Evolutionary conservation across 2,888 invertebrate genomes (phyloP).

Genomic region (Cantharis lateralis): DNA sequence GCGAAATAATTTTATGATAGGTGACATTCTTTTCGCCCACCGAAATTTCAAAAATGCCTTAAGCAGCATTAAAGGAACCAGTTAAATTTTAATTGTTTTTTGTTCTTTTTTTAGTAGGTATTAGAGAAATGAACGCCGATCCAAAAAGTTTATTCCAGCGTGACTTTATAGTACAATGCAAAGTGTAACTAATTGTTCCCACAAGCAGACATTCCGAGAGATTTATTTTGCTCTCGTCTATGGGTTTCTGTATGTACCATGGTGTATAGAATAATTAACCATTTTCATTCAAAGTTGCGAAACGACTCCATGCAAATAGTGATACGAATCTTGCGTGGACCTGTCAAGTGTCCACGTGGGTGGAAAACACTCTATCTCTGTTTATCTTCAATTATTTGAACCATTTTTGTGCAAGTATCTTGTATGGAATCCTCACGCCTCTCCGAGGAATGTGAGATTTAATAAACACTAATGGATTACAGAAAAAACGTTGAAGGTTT

Average conservation of each 20-base stretch:
- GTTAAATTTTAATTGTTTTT: neutral
- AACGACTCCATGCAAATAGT: conserved; percentile 50
- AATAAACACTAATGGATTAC: neutral
- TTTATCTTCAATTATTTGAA: conserved; percentile 33
- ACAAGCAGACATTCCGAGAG: neutral
- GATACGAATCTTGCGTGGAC: conserved; percentile 51
- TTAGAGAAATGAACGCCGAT: neutral
- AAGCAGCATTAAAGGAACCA: neutral
- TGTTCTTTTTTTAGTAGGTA: too few species aligned
- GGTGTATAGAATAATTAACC: conserved; percentile 17
- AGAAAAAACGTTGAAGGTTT: neutral
- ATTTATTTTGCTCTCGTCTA: neutral
- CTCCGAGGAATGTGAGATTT: conserved; percentile 41
- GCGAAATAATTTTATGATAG: neutral
- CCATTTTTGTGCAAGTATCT: conserved; percentile 29
- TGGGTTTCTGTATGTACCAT: conserved; percentile 1
- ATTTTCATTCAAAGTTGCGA: conserved; percentile 31
- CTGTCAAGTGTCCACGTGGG: conserved; percentile 55
- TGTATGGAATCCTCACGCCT: conserved; percentile 48
- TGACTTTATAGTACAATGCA: neutral
- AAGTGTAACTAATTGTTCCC: neutral
- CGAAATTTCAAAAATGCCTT: neutral
- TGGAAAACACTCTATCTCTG: conserved; percentile 51
- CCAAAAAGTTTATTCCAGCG: neutral
- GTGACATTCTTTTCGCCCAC: neutral